Base-by-base conservation (phyloP, 1,140 invertebrate genomes). In the Anastrepha obliqua region DNA sequence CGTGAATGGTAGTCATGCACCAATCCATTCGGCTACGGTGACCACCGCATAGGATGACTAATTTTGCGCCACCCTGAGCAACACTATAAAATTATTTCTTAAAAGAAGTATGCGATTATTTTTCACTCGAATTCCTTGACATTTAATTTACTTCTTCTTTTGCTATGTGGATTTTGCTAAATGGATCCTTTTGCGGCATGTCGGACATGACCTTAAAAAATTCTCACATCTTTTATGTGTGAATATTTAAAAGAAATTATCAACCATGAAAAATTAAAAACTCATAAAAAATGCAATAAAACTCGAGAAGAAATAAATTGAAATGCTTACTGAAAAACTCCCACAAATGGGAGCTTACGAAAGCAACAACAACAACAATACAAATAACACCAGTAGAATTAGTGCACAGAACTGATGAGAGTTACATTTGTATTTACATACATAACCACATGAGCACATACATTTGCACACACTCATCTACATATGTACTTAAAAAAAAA, bases 261-360 rank as follows among this genome's bases (percentile, higher is more conserved):
- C 44, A 74, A 51, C 70, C 70, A 74, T 74, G 70, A 55, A 81
- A 20, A 81, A 81, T 81, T 81, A 81, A 81, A 81, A 81, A 74
- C 70, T 74, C 70, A n/a, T 74, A 81, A 81, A 81, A 55, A 81
- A 20, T 81, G 47, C n/a, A 81, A 55, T 81, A 81, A 81, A 81
- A 81, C n/a, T 20, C 17, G 29, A 15, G 47, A 81, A 55, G n/a
- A 15, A 47, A 74, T 74, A 39, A 74, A 74, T 47, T 74, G 70
- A 74, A 74, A 47, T 47, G 39, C 42, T 17, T 47, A 81, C 74
- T 81, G 74, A 44, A 74, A 74, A 81, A 81, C 74, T 81, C 47
- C 44, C 74, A 81, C 74, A 81, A 44, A 47, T 81, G 47, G 11
- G 20, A 29, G 44, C n/a, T 74, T 74, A 13, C n/a, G 70, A 47